These are phyloP conservation scores for Ips nitidus DNA, from an alignment of 1,140 invertebrate species.

Conservation along the genomic window DNA sequence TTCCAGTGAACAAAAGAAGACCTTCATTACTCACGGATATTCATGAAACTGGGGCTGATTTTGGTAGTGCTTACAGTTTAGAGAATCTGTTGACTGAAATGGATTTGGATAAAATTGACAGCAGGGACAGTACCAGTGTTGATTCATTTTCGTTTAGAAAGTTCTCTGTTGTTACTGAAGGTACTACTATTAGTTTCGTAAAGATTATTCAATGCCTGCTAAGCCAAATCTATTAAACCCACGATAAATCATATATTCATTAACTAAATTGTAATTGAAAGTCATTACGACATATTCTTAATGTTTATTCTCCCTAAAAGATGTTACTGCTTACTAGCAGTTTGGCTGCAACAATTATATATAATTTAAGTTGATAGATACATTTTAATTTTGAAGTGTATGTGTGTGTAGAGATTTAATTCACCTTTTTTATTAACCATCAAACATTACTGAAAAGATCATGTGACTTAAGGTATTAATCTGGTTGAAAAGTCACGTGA, in stretches of 20 bases:
- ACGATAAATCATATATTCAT: background rate
- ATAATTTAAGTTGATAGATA: too few relatives aligned
- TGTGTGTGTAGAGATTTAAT: too few relatives aligned
- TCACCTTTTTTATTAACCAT: too few relatives aligned
- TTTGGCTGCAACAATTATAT: too few relatives aligned
- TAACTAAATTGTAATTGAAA: background rate
- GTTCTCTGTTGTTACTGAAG: slow-evolving; percentile 29
- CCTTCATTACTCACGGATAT: slow-evolving; percentile 26
- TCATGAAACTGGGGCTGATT: slow-evolving; percentile 17
- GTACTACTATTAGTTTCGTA: slow-evolving; percentile 3
- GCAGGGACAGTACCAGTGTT: background rate
- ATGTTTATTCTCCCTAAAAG: too few relatives aligned
- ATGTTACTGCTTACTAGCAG: too few relatives aligned
- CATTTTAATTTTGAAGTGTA: too few relatives aligned
- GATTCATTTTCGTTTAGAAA: slow-evolving; percentile 2
- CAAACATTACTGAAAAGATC: too few relatives aligned
- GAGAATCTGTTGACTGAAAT: slow-evolving; percentile 23
- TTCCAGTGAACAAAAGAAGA: slow-evolving; percentile 3
- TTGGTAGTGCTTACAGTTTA: slow-evolving; percentile 17
- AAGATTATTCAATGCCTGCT: background rate
- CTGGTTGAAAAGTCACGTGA: too few relatives aligned
- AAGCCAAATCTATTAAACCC: background rate
- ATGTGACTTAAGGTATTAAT: too few relatives aligned
- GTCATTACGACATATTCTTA: background rate
- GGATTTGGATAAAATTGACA: background rate